Percentiles rank a stretch among this genome's conserved stretches.
These are phyloP conservation scores for Nowickia ferox DNA, from an alignment of 2,888 invertebrate genomes.

Conservation along the genomic window DNA sequence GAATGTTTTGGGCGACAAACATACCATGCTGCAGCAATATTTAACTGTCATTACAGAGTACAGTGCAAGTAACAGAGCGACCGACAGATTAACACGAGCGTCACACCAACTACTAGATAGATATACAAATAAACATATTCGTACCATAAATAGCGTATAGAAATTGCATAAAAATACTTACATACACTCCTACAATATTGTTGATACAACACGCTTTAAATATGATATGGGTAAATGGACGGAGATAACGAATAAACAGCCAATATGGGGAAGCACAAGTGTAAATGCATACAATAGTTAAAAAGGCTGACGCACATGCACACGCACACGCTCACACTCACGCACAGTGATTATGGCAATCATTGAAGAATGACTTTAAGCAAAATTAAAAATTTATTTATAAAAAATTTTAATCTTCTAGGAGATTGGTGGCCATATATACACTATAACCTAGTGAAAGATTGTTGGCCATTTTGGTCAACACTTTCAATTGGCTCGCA, in stretches of 20 bases:
- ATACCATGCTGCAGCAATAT: conserved; percentile 33
- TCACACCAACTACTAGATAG: neutral
- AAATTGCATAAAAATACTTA: conserved; percentile 56
- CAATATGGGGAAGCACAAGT: conserved; percentile 35
- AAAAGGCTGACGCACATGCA: no score
- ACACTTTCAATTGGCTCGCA: no score
- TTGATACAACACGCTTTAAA: conserved; percentile 46
- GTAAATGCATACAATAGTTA: conserved; percentile 46
- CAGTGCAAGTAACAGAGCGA: neutral
- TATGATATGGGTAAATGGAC: conserved; percentile 39
- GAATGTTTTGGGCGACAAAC: conserved; percentile 44
- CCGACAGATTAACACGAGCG: neutral
- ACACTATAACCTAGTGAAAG: no score
- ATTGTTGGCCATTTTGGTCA: no score
- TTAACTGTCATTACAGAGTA: conserved; percentile 21
- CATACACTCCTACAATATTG: conserved; percentile 53
- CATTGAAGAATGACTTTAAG: conserved; percentile 1
- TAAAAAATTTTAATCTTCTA: no score
- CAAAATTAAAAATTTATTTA: neutral
- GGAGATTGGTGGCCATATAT: no score
- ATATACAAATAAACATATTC: conserved; percentile 1
- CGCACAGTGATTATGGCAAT: neutral
- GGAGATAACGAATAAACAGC: conserved; percentile 3
- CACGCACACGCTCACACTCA: neutral
- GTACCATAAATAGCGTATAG: conserved; percentile 54